A percentile compares a stretch with the other conserved stretches of the same genome.
Evolutionary conservation across 1,140 invertebrate genomes (phyloP).

Genomic region (Trichonephila clavata): DNA sequence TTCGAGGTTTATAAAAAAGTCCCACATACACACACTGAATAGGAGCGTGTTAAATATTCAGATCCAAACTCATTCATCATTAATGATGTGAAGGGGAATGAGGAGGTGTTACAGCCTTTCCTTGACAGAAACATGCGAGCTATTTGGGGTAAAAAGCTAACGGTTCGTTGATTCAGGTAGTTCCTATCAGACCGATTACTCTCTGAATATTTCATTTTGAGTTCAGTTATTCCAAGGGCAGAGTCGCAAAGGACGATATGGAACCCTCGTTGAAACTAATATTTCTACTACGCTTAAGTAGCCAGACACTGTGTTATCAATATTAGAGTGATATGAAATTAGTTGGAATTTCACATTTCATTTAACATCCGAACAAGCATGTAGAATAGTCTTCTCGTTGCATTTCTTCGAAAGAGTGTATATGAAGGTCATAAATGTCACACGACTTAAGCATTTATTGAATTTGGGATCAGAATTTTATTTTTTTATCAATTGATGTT

Average conservation of each 20-base stretch:
- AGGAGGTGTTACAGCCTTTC: neutral
- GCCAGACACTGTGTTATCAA: neutral
- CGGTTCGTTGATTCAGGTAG: slow-evolving; percentile 8
- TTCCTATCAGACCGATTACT: neutral
- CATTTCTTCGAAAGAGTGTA: neutral
- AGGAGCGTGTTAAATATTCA: neutral
- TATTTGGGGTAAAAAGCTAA: neutral
- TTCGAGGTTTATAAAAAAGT: too few species aligned
- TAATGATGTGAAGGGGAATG: neutral
- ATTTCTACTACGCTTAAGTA: neutral
- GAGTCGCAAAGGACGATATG: neutral
- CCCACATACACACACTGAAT: too few species aligned
- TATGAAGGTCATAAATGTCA: too few species aligned
- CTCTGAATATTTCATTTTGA: slow-evolving; percentile 3
- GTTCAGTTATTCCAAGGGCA: neutral
- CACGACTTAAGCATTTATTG: too few species aligned
- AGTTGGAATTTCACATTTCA: neutral
- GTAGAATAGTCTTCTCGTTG: neutral
- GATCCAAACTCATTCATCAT: neutral
- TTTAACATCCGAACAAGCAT: neutral
- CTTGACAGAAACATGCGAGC: neutral
- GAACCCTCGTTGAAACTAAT: neutral
- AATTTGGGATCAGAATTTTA: too few species aligned
- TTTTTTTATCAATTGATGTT: too few species aligned
- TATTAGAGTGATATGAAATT: neutral